phyloP scores from a whole-genome alignment of 2,113 vertebrate species.

The Ameiurus melas region DNA sequence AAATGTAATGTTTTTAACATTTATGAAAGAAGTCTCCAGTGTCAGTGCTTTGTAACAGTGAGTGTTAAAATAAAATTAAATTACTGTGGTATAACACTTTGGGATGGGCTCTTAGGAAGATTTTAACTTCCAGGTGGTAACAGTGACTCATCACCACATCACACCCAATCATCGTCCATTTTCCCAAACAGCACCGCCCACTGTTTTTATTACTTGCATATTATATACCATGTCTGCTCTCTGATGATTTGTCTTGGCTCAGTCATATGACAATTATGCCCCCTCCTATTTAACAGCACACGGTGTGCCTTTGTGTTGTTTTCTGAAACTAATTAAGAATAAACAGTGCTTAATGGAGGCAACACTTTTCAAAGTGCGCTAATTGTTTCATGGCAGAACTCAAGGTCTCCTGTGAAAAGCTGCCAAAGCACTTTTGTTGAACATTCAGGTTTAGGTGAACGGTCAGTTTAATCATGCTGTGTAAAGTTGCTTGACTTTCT shows the following conservation, averaged over 20 bases:
- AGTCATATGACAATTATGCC: not conserved
- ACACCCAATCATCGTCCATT: not conserved
- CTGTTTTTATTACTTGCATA: not conserved
- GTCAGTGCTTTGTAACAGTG: no score
- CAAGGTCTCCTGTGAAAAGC: not conserved
- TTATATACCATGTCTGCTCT: not conserved
- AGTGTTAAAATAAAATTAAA: no score
- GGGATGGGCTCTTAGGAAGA: not conserved
- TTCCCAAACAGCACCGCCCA: not conserved
- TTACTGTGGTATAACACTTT: no score
- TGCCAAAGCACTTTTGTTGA: not conserved
- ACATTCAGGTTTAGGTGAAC: not conserved
- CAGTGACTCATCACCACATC: conserved; percentile 4
- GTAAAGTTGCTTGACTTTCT: not conserved
- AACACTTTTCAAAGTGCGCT: conserved; percentile 16
- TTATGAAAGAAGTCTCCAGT: no score
- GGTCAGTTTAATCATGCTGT: not conserved
- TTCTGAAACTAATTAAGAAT: conserved; percentile 26
- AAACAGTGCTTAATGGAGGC: conserved; percentile 8
- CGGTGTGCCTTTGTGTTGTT: not conserved
- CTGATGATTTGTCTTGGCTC: not conserved
- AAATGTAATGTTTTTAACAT: no score
- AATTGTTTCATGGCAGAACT: conserved; percentile 19
- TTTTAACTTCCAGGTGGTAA: not conserved
- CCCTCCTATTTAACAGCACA: conserved; percentile 1